Conservation (phyloP, 1,140 invertebrate genomes). For the Platyura marginata region DNA sequence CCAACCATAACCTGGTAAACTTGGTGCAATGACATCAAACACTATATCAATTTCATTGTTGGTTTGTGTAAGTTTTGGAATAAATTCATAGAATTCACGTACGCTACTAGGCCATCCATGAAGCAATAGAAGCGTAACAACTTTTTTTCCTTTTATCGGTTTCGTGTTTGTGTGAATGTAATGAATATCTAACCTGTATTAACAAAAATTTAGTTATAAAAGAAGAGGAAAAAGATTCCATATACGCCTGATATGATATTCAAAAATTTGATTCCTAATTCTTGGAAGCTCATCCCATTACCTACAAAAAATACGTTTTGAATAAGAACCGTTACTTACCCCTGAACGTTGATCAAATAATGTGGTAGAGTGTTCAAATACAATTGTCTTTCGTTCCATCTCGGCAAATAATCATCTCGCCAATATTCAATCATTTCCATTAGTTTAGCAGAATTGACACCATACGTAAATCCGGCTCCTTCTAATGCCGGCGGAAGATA, state of each 20-base stretch:
- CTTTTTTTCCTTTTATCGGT: conserved; percentile 23
- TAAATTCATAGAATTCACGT: conserved; percentile 67
- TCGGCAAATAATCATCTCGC: conserved; percentile 45
- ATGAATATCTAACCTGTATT: conserved; percentile 34
- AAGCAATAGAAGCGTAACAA: conserved; percentile 51
- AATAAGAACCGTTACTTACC: conserved; percentile 11
- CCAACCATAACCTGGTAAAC: conserved; percentile 69
- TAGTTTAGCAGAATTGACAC: conserved; percentile 51
- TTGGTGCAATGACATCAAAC: conserved; percentile 53
- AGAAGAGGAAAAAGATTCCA: not conserved
- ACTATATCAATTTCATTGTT: conserved; percentile 32
- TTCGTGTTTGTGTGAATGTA: conserved; percentile 43
- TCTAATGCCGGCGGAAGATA: conserved; percentile 39
- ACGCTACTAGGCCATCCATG: conserved; percentile 88
- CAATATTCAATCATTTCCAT: conserved; percentile 47
- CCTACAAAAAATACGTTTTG: not conserved
- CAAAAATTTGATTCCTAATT: not conserved
- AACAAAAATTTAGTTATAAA: not conserved
- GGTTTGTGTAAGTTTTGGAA: conserved; percentile 38
- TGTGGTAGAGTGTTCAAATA: conserved; percentile 52
- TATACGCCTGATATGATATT: not conserved
- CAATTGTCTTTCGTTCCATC: conserved; percentile 44
- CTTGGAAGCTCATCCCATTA: not conserved
- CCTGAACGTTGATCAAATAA: conserved; percentile 51
- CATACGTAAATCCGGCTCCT: conserved; percentile 52